Evolutionary conservation across 2,113 vertebrate genomes (phyloP).

Genomic region (Anolis sagrei): DNA sequence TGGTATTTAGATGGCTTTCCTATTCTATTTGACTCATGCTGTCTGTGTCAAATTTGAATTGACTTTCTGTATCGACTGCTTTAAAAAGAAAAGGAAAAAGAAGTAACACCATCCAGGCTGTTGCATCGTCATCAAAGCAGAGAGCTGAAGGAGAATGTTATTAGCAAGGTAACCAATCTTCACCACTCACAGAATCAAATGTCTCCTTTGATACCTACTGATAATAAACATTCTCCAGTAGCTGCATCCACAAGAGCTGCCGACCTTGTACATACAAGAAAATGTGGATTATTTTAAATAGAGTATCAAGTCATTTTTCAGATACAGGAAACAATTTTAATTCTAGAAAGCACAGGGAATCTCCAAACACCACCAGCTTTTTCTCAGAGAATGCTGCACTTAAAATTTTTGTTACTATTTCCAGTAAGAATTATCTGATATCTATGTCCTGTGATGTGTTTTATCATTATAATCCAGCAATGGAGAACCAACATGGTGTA

Average conservation of each 20-base stretch:
- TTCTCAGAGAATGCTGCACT: not conserved
- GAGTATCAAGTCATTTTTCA: not conserved
- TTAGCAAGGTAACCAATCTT: not conserved
- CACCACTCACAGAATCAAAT: not conserved
- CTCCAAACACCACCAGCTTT: too few relatives aligned
- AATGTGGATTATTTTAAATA: conserved; percentile 3
- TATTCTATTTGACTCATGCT: conserved; percentile 15
- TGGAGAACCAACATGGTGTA: too few relatives aligned
- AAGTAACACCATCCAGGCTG: not conserved
- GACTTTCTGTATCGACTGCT: conserved; percentile 35
- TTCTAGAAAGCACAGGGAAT: not conserved
- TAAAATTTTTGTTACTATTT: not conserved
- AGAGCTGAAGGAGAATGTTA: not conserved
- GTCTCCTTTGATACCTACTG: not conserved
- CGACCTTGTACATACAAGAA: conserved; percentile 22
- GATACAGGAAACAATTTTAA: not conserved
- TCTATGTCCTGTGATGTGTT: not conserved
- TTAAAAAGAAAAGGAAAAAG: conserved; percentile 1
- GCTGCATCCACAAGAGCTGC: not conserved
- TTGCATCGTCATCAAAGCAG: not conserved
- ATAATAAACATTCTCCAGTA: not conserved
- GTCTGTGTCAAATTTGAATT: conserved; percentile 7
- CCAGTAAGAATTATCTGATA: not conserved
- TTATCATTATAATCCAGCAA: not conserved
- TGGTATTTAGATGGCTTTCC: conserved; percentile 34